Base-by-base conservation (phyloP, 2,113 vertebrate genomes). In the Bos indicus region DNA sequence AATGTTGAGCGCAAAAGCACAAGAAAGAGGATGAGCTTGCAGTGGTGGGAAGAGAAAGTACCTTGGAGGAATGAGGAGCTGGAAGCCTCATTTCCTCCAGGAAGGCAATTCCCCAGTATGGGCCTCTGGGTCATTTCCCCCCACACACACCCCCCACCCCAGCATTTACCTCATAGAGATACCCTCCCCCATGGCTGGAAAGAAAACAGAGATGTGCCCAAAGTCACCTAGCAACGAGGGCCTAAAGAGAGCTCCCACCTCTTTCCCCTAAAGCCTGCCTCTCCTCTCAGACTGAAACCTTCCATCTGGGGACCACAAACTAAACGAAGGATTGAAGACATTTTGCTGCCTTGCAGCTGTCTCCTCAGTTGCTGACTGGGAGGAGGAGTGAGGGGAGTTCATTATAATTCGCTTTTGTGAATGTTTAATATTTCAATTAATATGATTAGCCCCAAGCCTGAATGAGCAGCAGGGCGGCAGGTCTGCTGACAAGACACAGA, bases 391-490 rank as follows among this genome's bases (percentile, higher is more conserved):
- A 91, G 92, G 51, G 46, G 88, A 86, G 67, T 87, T 97, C 96
- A 93, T 96, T 97, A 90, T 97, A 95, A 96, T 97, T 97, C 93
- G 36, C 94, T 96, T 98, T 88, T 87, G 91, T 90, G 54, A 93
- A 97, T 96, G 95, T 97, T 98, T 97, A 98, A 97, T 98, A 97
- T 97, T 97, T 97, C 97, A 81, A 95, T 98, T 98, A 97, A 98
- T 93, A 90, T 96, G 96, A 98, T 98, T 97, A 98, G 91, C 83
- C 86, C 74, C 71, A 88, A 88, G 95, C 90, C 96, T 94, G 91
- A 97, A 96, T 43, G 94, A 96, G 94, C 85, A 80, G 94, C 89
- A 95, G 91, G 96, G 97, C 52, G 48, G 95, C 97, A 97, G 93
- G 56, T 94, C 86, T 98, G 97, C 97, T 97, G 97, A 98, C 96